Conservation (phyloP, 2,888 invertebrate genomes). For the Drosophila pseudotakahashii region DNA sequence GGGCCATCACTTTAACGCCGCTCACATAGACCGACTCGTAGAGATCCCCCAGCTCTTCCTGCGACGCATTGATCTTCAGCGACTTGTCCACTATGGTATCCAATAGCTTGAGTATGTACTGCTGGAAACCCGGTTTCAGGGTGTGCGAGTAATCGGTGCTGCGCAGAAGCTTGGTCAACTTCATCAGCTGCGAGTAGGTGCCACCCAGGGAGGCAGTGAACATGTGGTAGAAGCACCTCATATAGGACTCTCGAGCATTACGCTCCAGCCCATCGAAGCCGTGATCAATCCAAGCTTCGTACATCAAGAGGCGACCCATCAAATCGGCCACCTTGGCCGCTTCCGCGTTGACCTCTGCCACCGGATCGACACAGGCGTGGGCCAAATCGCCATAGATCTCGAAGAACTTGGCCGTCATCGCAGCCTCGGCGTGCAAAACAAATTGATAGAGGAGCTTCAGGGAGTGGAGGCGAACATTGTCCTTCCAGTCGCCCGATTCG, state of each 20-base stretch:
- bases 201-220: conserved; percentile 64
- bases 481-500: conserved; percentile 83
- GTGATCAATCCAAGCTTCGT: conserved; percentile 82
- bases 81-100: conserved; percentile 67
- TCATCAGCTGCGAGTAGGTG: conserved; percentile 68
- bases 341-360: conserved; percentile 69
- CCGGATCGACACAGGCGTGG: conserved; percentile 79
- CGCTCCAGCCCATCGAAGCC: conserved; percentile 79
- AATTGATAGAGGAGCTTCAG: conserved; percentile 83
- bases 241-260: conserved; percentile 75
- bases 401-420: conserved; percentile 82
- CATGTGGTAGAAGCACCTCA: conserved; percentile 82
- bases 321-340: conserved; percentile 82
- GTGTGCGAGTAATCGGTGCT: conserved; percentile 78
- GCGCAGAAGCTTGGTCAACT: conserved; percentile 69
- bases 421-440: conserved; percentile 82
- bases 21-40: conserved; percentile 75
- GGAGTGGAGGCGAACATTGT: conserved; percentile 83
- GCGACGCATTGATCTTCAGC: conserved; percentile 31
- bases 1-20: conserved; percentile 80
- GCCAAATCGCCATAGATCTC: conserved; percentile 82
- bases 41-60: conserved; percentile 49
- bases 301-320: conserved; percentile 81
- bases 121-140: conserved; percentile 75
- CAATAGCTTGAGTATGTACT: conserved; percentile 74